These are phyloP conservation scores for Rhinoraja longicauda DNA, from an alignment of 2,797 vertebrate genomes.

Conservation along the genomic window DNA sequence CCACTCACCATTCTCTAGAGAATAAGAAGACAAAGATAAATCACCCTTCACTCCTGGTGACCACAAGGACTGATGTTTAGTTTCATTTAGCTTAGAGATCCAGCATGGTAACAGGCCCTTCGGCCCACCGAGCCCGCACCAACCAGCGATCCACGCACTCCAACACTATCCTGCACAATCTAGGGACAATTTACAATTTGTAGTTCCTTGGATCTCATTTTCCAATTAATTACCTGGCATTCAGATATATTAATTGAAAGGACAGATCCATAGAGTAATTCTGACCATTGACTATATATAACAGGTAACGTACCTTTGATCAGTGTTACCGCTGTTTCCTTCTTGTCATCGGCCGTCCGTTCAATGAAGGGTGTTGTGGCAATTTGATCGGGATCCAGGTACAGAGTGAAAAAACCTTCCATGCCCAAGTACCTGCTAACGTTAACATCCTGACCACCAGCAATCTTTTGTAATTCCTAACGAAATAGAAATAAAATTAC, in stretches of 20 bases:
- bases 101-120: no score
- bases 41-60: not conserved
- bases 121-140: no score
- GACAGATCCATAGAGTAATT: not conserved
- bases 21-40: not conserved
- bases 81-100: no score
- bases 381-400: not conserved
- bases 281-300: not conserved
- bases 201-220: no score
- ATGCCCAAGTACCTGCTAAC: not conserved
- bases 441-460: not conserved
- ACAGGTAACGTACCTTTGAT: not conserved
- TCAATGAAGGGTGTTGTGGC: not conserved
- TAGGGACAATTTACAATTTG: no score
- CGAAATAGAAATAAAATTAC: not conserved
- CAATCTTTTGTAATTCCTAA: conserved; percentile 15
- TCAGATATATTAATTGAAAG: not conserved
- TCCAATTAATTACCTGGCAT: not conserved
- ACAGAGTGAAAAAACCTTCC: conserved; percentile 26
- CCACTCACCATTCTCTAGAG: conserved; percentile 41
- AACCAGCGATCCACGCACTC: no score
- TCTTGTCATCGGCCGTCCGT: not conserved
- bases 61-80: not conserved
- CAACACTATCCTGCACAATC: no score
- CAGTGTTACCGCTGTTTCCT: not conserved